A percentile compares a stretch with the other conserved stretches of the same genome.
These are phyloP conservation scores for Seriola dumerili DNA, from an alignment of 2,113 vertebrate genomes.

Conservation along the genomic window DNA sequence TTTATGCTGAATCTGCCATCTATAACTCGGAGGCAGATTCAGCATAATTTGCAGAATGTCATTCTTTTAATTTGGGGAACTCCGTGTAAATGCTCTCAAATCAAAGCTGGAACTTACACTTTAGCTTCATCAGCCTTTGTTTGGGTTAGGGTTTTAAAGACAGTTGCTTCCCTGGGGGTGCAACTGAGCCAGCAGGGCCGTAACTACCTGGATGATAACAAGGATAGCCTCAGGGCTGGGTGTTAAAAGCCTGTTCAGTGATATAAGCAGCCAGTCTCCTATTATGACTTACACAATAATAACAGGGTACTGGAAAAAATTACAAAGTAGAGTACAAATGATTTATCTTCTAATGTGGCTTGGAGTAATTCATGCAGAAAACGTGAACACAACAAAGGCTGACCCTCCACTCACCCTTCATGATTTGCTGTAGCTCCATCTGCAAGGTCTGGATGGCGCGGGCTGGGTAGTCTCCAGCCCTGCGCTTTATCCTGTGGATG, in stretches of 20 bases:
- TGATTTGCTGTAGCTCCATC: slow-evolving; percentile 99
- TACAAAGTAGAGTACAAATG: slow-evolving; percentile 26
- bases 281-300: slow-evolving; percentile 27
- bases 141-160: slow-evolving; percentile 7
- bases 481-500: slow-evolving; percentile 97
- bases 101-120: neutral
- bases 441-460: slow-evolving; percentile 97
- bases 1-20: too few relatives aligned
- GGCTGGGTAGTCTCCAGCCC: slow-evolving; percentile 91
- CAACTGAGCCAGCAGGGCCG: slow-evolving; percentile 6
- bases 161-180: slow-evolving; percentile 1
- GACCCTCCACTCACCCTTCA: slow-evolving; percentile 90
- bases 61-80: neutral
- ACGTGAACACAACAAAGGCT: neutral
- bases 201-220: slow-evolving; percentile 34
- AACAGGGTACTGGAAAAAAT: slow-evolving; percentile 38
- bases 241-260: slow-evolving; percentile 4
- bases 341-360: slow-evolving; percentile 24
- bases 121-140: neutral
- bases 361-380: neutral
- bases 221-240: neutral
- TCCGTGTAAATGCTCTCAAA: neutral
- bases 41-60: neutral
- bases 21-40: neutral
- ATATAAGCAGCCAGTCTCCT: neutral